Evolutionary conservation across 2,888 invertebrate species (phyloP).

Genomic region (Helicoverpa assulta): DNA sequence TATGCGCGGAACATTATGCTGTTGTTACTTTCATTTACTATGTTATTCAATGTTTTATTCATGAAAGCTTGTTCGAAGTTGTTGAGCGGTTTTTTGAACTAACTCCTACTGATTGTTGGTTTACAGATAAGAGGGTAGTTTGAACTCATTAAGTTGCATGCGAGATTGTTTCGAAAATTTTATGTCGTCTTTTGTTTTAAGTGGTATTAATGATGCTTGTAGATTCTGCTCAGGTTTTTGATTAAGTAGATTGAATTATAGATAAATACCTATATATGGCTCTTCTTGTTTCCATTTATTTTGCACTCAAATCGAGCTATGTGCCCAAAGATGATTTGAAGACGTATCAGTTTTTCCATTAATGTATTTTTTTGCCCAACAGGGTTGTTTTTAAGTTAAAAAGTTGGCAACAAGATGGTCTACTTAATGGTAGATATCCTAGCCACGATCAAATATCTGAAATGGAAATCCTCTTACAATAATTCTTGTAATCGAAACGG

Average conservation of each 20-base stretch:
- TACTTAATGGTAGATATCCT: too few relatives aligned
- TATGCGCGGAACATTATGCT: conserved; percentile 62
- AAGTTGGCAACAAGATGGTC: too few relatives aligned
- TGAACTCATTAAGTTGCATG: conserved; percentile 18
- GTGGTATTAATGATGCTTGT: background rate
- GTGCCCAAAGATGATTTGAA: too few relatives aligned
- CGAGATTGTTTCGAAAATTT: conserved; percentile 29
- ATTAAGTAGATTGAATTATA: background rate
- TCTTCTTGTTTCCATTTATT: too few relatives aligned
- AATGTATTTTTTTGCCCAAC: too few relatives aligned
- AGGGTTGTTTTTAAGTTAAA: too few relatives aligned
- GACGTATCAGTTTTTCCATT: too few relatives aligned
- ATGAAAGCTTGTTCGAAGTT: conserved; percentile 53
- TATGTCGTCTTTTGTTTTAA: conserved; percentile 7
- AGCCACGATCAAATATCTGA: too few relatives aligned
- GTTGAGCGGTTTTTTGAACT: conserved; percentile 54
- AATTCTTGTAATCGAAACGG: too few relatives aligned
- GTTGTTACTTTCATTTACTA: conserved; percentile 49
- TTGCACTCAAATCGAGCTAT: too few relatives aligned
- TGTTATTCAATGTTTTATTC: conserved; percentile 65
- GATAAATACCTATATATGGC: too few relatives aligned
- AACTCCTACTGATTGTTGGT: conserved; percentile 17
- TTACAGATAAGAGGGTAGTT: conserved; percentile 28
- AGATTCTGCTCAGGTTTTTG: background rate
- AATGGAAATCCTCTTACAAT: too few relatives aligned